A percentile compares a stretch with the other conserved stretches of the same genome.
phyloP scores from a whole-genome alignment of 2,888 invertebrate species.

The Cosmorhoe ocellata region DNA sequence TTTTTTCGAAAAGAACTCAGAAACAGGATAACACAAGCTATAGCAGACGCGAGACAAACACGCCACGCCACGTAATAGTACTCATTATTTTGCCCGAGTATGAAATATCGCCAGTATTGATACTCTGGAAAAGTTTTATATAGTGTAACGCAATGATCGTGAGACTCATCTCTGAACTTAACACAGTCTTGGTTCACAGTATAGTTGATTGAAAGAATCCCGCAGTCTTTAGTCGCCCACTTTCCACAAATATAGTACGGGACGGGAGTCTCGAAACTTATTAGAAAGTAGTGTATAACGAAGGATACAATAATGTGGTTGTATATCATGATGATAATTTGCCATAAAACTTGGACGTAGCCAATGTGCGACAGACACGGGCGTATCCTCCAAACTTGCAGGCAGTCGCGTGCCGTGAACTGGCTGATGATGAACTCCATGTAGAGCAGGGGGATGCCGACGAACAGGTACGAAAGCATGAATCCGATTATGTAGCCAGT shows the following conservation, averaged over 20 bases:
- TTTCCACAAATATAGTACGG: slow-evolving; percentile 62
- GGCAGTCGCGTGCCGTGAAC: slow-evolving; percentile 65
- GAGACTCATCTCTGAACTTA: slow-evolving; percentile 32
- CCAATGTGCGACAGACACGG: slow-evolving; percentile 63
- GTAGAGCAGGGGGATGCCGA: slow-evolving; percentile 66
- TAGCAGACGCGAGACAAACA: slow-evolving; percentile 56
- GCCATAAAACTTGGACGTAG: slow-evolving; percentile 57
- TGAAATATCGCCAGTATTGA: slow-evolving; percentile 59
- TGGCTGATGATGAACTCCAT: slow-evolving; percentile 69
- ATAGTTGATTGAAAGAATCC: slow-evolving; percentile 53
- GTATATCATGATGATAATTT: slow-evolving; percentile 46
- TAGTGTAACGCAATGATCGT: slow-evolving; percentile 49
- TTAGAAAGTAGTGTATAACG: slow-evolving; percentile 62
- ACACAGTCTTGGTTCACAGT: slow-evolving; percentile 63
- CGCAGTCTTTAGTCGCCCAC: slow-evolving; percentile 53
- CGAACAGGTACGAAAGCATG: slow-evolving; percentile 41
- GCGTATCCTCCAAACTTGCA: slow-evolving; percentile 62
- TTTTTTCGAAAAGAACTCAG: slow-evolving; percentile 55
- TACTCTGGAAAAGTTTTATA: slow-evolving; percentile 61
- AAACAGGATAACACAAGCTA: slow-evolving; percentile 46
- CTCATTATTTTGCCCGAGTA: slow-evolving; percentile 33
- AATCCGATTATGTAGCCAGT: slow-evolving; percentile 48
- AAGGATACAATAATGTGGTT: slow-evolving; percentile 56
- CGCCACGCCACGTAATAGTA: slow-evolving; percentile 56
- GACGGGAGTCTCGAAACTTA: slow-evolving; percentile 64